These are phyloP conservation scores for Python bivittatus DNA, from an alignment of 2,113 vertebrate genomes.

Conservation along the genomic window DNA sequence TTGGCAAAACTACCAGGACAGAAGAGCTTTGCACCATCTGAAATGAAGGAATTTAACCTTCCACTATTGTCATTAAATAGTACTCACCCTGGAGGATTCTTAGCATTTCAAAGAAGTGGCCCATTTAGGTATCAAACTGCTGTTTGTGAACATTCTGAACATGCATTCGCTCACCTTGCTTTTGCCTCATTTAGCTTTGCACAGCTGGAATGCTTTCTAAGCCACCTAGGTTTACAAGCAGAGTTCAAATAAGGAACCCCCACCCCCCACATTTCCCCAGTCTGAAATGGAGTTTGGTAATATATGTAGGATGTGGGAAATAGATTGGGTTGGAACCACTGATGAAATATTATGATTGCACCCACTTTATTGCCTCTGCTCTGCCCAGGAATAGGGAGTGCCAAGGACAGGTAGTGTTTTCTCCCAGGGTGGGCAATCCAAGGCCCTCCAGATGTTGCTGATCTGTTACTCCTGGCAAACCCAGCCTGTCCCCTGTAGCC, in stretches of 20 bases:
- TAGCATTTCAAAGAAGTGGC: not conserved
- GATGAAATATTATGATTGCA: not conserved
- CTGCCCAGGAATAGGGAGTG: not conserved
- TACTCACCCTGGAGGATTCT: slow-evolving; percentile 1
- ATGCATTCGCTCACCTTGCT: not conserved
- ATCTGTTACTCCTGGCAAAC: not conserved
- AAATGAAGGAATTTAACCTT: not conserved
- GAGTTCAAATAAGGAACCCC: not conserved
- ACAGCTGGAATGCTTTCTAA: not conserved
- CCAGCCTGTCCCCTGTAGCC: not conserved
- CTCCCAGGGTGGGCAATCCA: not conserved
- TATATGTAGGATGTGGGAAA: not conserved
- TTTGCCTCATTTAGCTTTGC: not conserved
- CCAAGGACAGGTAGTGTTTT: not conserved
- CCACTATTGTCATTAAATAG: not conserved
- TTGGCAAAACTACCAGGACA: not conserved
- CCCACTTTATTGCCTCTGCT: not conserved
- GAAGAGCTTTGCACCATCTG: not conserved
- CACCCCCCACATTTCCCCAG: not conserved
- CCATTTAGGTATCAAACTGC: slow-evolving; percentile 17
- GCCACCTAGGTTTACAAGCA: not conserved
- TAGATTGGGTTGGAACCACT: not conserved
- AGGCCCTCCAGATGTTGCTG: not conserved
- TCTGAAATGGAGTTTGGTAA: slow-evolving; percentile 6
- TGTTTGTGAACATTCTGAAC: not conserved